phyloP scores from a whole-genome alignment of 2,888 invertebrate genomes.

The Trachelus tabidus region DNA sequence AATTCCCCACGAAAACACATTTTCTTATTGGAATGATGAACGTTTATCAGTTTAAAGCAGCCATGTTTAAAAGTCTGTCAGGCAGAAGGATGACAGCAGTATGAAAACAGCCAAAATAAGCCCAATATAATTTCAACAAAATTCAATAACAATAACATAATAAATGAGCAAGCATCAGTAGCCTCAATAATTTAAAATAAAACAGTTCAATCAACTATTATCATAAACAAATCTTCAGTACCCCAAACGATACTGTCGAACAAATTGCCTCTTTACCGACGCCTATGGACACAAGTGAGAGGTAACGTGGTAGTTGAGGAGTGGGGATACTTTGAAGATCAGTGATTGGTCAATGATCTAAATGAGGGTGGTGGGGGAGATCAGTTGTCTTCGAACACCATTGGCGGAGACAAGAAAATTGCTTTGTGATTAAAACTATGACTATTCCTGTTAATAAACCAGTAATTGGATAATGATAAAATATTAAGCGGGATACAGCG shows the following conservation, averaged over 20 bases:
- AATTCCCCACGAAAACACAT: background rate
- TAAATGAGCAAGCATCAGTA: background rate
- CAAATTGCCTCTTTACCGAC: background rate
- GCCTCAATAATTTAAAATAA: background rate
- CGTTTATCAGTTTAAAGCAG: background rate
- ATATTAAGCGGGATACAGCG: background rate
- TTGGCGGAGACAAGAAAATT: background rate
- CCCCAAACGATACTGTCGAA: background rate
- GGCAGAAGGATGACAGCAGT: background rate
- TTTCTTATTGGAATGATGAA: background rate
- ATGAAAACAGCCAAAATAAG: background rate
- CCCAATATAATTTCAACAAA: background rate
- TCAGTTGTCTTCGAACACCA: background rate
- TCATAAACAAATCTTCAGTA: background rate
- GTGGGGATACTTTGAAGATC: background rate
- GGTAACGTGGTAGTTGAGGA: background rate
- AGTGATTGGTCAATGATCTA: background rate
- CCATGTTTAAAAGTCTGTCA: slow-evolving; percentile 8
- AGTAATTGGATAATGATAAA: background rate
- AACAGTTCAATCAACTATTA: background rate
- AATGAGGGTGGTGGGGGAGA: background rate
- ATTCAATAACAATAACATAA: background rate
- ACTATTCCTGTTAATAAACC: background rate
- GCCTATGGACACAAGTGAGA: background rate
- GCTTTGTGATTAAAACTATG: background rate